These are phyloP conservation scores for Leptodirus hochenwartii DNA, from an alignment of 2,888 invertebrate genomes.

Conservation along the genomic window DNA sequence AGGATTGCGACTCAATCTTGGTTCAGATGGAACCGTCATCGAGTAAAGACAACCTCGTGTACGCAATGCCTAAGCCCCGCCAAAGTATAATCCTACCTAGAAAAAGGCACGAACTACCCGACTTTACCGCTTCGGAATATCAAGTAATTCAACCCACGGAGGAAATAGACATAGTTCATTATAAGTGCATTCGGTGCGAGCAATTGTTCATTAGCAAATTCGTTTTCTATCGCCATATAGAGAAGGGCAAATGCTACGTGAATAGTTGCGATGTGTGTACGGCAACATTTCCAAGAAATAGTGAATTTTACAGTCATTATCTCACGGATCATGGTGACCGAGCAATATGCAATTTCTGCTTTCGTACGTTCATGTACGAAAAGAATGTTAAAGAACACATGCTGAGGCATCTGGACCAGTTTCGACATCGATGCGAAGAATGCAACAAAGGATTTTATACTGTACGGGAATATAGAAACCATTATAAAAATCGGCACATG, in stretches of 20 bases:
- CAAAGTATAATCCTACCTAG: constrained; percentile 14
- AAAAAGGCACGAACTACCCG: constrained; percentile 22
- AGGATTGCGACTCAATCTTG: constrained; percentile 8
- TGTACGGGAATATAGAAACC: constrained; percentile 25
- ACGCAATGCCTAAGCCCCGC: constrained; percentile 7
- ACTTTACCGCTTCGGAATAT: constrained; percentile 24
- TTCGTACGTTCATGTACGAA: constrained; percentile 27
- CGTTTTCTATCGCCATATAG: constrained; percentile 25
- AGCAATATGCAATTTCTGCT: constrained; percentile 26
- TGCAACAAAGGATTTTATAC: constrained; percentile 28
- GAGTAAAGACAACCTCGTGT: constrained; percentile 5
- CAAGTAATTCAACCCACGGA: constrained; percentile 20
- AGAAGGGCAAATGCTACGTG: constrained; percentile 26
- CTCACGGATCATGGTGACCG: constrained; percentile 22
- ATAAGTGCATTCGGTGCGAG: constrained; percentile 25
- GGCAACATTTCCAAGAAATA: constrained; percentile 22
- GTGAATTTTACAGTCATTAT: constrained; percentile 24
- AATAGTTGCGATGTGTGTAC: constrained; percentile 26
- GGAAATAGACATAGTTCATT: constrained; percentile 23
- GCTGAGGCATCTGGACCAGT: constrained; percentile 26
- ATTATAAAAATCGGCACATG: constrained; percentile 27
- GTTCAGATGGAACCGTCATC: constrained; percentile 11
- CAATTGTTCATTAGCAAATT: constrained; percentile 26
- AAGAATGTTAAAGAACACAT: constrained; percentile 28
- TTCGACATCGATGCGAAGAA: constrained; percentile 25